These are phyloP conservation scores for Lutjanus argentimaculatus DNA, from an alignment of 2,797 vertebrate species.

Conservation along the genomic window DNA sequence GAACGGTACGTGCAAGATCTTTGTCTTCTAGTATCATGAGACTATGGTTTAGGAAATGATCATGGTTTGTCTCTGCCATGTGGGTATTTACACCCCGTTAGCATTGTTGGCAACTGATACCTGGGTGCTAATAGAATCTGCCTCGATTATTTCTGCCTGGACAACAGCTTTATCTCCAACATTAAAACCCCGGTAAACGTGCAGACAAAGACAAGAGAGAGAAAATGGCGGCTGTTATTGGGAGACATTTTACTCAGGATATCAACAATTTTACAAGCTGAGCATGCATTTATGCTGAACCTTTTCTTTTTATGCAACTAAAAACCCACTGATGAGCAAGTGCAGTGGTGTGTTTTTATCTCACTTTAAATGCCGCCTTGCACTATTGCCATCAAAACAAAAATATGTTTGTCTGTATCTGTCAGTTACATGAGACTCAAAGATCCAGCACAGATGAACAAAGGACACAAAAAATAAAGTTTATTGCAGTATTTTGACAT, in stretches of 20 bases:
- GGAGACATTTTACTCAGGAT: too few species aligned
- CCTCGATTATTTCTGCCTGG: too few species aligned
- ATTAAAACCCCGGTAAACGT: too few species aligned
- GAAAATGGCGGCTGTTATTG: neutral
- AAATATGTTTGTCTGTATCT: neutral
- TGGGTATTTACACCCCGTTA: too few species aligned
- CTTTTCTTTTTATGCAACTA: neutral
- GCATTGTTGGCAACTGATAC: too few species aligned
- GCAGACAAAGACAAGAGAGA: neutral
- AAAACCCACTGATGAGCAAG: neutral
- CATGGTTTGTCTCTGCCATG: too few species aligned
- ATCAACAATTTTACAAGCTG: neutral
- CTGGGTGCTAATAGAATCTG: too few species aligned
- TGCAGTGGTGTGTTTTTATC: neutral
- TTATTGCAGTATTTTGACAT: conserved; percentile 16
- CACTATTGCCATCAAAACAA: conserved; percentile 4
- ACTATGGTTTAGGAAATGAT: too few species aligned
- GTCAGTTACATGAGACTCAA: neutral
- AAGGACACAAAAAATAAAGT: conserved; percentile 10
- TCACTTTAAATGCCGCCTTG: neutral
- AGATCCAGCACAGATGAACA: neutral
- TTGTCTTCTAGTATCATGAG: too few species aligned
- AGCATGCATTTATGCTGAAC: neutral
- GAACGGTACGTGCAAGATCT: too few species aligned
- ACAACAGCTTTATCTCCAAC: too few species aligned